Conservation (phyloP, 1,140 invertebrate species). For the Drosophila busckii region DNA sequence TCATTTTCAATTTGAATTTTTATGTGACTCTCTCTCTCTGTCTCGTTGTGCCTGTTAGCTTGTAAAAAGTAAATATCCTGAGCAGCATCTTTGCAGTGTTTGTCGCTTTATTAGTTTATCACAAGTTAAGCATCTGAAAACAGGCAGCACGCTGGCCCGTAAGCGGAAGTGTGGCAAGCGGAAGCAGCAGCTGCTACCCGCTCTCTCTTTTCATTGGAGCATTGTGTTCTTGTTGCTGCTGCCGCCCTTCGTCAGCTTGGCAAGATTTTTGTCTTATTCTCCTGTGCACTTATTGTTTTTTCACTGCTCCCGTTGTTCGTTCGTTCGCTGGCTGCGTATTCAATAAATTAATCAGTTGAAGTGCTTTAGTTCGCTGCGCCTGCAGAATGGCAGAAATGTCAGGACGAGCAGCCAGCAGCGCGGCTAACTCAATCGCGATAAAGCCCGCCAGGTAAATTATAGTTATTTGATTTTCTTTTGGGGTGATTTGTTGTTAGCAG, state of each 20-base stretch:
- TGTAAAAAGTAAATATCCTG: slow-evolving; percentile 75
- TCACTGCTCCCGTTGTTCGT: slow-evolving; percentile 30
- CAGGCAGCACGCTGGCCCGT: slow-evolving; percentile 14
- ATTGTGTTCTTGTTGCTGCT: slow-evolving; percentile 5
- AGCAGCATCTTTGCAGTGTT: slow-evolving; percentile 39
- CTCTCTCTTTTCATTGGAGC: slow-evolving; percentile 25
- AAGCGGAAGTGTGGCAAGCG: slow-evolving; percentile 21
- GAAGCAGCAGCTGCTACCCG: slow-evolving; percentile 40
- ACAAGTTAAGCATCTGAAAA: slow-evolving; percentile 53
- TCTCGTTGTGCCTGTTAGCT: slow-evolving; percentile 32
- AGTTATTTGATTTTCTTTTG: slow-evolving; percentile 76
- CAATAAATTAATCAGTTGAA: slow-evolving; percentile 72
- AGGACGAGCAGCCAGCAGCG: slow-evolving; percentile 16
- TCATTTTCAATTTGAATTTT: slow-evolving; percentile 74
- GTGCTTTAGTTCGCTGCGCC: slow-evolving; percentile 41
- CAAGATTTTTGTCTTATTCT: slow-evolving; percentile 47
- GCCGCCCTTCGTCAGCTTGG: slow-evolving; percentile 12
- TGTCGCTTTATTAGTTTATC: slow-evolving; percentile 76
- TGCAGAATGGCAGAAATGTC: slow-evolving; percentile 9
- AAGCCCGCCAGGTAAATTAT: slow-evolving; percentile 70
- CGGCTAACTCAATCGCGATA: slow-evolving; percentile 69
- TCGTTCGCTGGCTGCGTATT: slow-evolving; percentile 52
- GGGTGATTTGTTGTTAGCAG: slow-evolving; percentile 72
- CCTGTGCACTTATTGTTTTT: slow-evolving; percentile 63
- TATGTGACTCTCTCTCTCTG: slow-evolving; percentile 41